Conservation (phyloP, 2,888 invertebrate genomes). For the Pterostichus madidus region DNA sequence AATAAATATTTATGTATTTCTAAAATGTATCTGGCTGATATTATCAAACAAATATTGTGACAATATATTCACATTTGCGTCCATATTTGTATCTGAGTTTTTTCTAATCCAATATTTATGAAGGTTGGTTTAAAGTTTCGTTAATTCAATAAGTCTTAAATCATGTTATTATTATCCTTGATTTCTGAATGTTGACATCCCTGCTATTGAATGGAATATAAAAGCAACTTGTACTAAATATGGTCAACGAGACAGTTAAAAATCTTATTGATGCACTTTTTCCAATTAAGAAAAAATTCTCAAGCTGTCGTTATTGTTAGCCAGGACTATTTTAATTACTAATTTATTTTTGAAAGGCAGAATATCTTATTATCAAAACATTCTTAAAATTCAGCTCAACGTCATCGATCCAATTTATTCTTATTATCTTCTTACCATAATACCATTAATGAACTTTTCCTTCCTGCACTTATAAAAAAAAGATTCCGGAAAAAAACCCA, state of each 20-base stretch:
- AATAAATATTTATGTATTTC: no score
- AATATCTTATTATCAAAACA: background rate
- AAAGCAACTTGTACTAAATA: conserved; percentile 16
- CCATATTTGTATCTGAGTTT: background rate
- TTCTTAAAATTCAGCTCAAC: no score
- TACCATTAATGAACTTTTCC: conserved; percentile 26
- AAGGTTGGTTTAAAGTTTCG: conserved; percentile 1
- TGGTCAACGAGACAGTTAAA: conserved; percentile 22
- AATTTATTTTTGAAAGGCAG: background rate
- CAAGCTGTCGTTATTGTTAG: background rate
- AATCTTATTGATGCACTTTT: conserved; percentile 36
- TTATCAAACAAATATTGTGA: no score
- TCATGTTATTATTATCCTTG: conserved; percentile 25
- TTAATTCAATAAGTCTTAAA: conserved; percentile 42
- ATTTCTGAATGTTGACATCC: conserved; percentile 13
- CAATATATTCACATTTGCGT: no score
- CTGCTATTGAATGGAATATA: conserved; percentile 35
- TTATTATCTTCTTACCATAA: conserved; percentile 1
- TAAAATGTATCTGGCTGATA: no score
- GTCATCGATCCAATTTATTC: background rate
- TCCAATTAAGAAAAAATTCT: conserved; percentile 20
- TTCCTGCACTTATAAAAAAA: background rate
- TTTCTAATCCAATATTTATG: conserved; percentile 40
- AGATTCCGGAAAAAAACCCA: no score
- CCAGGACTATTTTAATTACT: background rate